Evolutionary conservation across 1,140 invertebrate species (phyloP).

Genomic region (Anastatus disparis): DNA sequence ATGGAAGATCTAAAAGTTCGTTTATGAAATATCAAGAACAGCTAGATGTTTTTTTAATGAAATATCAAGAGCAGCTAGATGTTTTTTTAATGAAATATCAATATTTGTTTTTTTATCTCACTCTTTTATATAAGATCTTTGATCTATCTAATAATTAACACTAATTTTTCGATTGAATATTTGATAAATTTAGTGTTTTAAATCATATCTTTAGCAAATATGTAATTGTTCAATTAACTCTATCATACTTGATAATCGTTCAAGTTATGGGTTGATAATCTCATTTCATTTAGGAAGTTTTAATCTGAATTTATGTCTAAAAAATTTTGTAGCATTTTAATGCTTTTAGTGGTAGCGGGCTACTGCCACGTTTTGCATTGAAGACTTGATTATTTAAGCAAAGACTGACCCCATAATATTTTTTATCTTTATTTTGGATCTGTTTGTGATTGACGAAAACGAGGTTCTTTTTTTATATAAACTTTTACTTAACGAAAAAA

Average conservation of each 20-base stretch:
- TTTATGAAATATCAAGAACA: conserved; percentile 58
- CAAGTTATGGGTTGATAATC: conserved; percentile 9
- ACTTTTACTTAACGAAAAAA: not conserved
- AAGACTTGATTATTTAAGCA: conserved; percentile 22
- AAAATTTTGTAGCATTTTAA: conserved; percentile 23
- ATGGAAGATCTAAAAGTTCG: conserved; percentile 80
- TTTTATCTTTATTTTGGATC: conserved; percentile 12
- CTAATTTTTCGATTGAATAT: not conserved
- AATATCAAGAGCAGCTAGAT: conserved; percentile 36
- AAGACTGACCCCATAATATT: conserved; percentile 29
- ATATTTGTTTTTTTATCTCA: conserved; percentile 31
- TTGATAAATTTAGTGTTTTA: conserved; percentile 9
- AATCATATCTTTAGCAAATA: conserved; percentile 16
- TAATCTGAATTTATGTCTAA: conserved; percentile 5
- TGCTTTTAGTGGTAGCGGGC: conserved; percentile 34
- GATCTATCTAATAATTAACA: conserved; percentile 17
- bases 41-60: conserved; percentile 27
- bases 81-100: conserved; percentile 19
- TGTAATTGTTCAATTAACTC: conserved; percentile 19
- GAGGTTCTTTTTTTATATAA: not conserved
- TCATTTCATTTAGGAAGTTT: conserved; percentile 16
- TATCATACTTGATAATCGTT: conserved; percentile 8
- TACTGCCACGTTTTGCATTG: conserved; percentile 26
- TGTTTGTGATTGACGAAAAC: conserved; percentile 17
- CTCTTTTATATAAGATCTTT: conserved; percentile 30